phyloP scores from a whole-genome alignment of 2,888 invertebrate species.

The Callinectes sapidus region DNA sequence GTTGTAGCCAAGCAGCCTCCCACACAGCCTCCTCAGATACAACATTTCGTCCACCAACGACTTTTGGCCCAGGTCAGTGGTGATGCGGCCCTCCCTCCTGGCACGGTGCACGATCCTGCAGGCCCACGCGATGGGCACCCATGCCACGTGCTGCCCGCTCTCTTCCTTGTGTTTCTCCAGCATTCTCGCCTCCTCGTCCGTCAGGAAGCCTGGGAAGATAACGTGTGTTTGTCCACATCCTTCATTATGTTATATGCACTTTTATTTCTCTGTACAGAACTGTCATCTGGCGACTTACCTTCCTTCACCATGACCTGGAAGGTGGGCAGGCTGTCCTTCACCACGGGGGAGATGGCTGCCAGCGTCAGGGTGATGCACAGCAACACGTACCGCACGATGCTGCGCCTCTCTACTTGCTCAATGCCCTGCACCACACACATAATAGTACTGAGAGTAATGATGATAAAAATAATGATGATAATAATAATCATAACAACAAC shows the following conservation, averaged over 20 bases:
- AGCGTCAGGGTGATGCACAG: conserved; percentile 90
- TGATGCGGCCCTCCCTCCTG: conserved; percentile 37
- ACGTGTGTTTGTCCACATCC: not conserved
- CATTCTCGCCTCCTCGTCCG: conserved; percentile 43
- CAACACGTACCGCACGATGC: conserved; percentile 88
- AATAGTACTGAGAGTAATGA: too few relatives aligned
- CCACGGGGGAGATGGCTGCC: conserved; percentile 89
- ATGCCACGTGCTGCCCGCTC: conserved; percentile 37
- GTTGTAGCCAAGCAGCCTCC: conserved; percentile 47
- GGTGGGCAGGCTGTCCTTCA: conserved; percentile 81
- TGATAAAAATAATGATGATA: too few relatives aligned
- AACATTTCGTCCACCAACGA: conserved; percentile 44
- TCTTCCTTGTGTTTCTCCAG: not conserved
- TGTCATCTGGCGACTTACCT: not conserved
- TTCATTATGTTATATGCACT: not conserved
- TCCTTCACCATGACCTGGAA: conserved; percentile 31
- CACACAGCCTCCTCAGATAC: conserved; percentile 30
- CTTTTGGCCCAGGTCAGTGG: conserved; percentile 38
- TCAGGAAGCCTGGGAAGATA: conserved; percentile 48
- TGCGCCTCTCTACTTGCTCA: conserved; percentile 87
- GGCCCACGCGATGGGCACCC: conserved; percentile 58
- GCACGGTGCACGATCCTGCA: conserved; percentile 43
- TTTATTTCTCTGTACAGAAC: not conserved
- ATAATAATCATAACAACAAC: too few relatives aligned
- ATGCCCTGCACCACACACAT: conserved; percentile 82